Evolutionary conservation across 1,140 invertebrate species (phyloP), one percentile per base, ranked within the genome.

Genomic region (Rhopalosiphum maidis): DNA sequence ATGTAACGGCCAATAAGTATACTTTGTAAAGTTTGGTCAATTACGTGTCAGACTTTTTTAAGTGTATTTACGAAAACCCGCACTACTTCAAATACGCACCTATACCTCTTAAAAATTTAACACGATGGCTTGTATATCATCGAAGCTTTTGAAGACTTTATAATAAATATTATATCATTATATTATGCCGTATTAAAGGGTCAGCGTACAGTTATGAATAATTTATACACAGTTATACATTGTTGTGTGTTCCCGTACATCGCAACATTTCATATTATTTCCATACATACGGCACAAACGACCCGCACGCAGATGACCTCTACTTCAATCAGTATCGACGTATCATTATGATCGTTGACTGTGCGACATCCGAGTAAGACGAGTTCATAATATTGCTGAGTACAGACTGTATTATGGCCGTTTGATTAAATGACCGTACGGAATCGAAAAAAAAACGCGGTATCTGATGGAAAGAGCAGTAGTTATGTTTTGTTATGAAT

Each of bases 121-220:
- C 30, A 18, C 30, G 21, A 77, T 77, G 5, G 15, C 11, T 51
- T 77, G 23, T 77, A 35, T 77, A 77, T n/a, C 60, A 77, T 77
- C 60, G 30, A 18, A 77, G 60, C 15, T 77, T 77, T n/a, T 77
- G 60, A 77, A n/a, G 15, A n/a, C 18, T n/a, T 23, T 15, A 77
- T 77, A 77, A 77, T n/a, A 77, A 77, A 77, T 77, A 77, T 77
- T n/a, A 77, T 77, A n/a, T 77, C n/a, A 77, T 77, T 68, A 68
- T 68, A 15, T 60, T 60, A 60, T 18, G 60, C 15, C 4, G 15
- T 77, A 35, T 77, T 77, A 77, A 77, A 77, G 60, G 30, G n/a
- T 77, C 60, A n/a, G 15, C 15, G 1, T 77, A 35, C 15, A 77
- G 60, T 77, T n/a, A 18, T n/a, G 60, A 77, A 77, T 77, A 77